phyloP scores from a whole-genome alignment of 1,140 invertebrate species.

The Pseudachorutes palmiensis region DNA sequence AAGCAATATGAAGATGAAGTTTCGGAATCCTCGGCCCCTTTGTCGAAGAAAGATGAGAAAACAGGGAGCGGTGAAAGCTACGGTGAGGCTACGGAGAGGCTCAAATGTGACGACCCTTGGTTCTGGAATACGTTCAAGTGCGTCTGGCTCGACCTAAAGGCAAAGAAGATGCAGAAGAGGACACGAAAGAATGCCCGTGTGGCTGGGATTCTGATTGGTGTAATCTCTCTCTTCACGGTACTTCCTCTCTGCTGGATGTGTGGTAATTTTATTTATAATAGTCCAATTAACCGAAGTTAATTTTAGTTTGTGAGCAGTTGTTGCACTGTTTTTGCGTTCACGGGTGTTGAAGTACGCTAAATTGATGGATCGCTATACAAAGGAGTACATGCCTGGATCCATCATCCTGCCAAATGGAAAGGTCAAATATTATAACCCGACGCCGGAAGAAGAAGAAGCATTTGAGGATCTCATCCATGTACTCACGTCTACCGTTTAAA shows the following conservation, averaged over 20 bases:
- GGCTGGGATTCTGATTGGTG: slow-evolving; percentile 8
- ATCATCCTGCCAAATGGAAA: slow-evolving; percentile 22
- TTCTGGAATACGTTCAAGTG: slow-evolving; percentile 33
- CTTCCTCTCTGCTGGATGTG: neutral
- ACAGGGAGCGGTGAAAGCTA: slow-evolving; percentile 11
- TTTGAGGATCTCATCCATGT: slow-evolving; percentile 18
- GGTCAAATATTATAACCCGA: slow-evolving; percentile 16
- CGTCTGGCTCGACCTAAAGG: slow-evolving; percentile 20
- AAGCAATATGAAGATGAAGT: neutral
- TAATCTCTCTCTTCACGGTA: neutral
- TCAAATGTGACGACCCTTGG: slow-evolving; percentile 30
- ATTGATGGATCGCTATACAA: neutral
- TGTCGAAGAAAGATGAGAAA: neutral
- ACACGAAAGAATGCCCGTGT: slow-evolving; percentile 21
- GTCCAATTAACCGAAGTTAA: neutral
- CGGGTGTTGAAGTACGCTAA: neutral
- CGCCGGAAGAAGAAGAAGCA: slow-evolving; percentile 23
- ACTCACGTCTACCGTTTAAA: slow-evolving; percentile 18
- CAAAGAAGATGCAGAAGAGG: slow-evolving; percentile 2
- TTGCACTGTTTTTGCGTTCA: slow-evolving; percentile 1
- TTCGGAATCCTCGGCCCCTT: neutral
- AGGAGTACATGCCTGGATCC: slow-evolving; percentile 9
- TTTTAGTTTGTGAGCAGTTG: neutral
- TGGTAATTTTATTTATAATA: slow-evolving; percentile 7
- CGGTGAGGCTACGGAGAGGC: neutral